A percentile compares a stretch with the other conserved stretches of the same genome.
Evolutionary conservation across 2,888 invertebrate species (phyloP).

Genomic region (Nebria salina): DNA sequence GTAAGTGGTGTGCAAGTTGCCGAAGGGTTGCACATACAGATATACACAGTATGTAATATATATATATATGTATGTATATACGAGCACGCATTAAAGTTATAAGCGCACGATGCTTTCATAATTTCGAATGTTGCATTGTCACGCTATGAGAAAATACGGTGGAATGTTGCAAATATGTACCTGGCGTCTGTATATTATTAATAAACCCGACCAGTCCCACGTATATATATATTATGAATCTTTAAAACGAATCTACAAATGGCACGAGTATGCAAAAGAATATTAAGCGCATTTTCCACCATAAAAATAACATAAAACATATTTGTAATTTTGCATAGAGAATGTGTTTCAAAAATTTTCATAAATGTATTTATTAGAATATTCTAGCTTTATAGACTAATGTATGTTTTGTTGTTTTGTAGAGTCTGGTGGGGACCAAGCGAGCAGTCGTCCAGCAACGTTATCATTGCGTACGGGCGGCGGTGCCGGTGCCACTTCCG

Average conservation of each 20-base stretch:
- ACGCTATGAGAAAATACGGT: conserved; percentile 46
- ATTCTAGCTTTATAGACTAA: too few relatives aligned
- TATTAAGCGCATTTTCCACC: not conserved
- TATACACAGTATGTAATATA: not conserved
- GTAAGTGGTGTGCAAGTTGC: conserved; percentile 2
- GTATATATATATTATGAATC: too few relatives aligned
- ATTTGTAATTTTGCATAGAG: too few relatives aligned
- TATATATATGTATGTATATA: not conserved
- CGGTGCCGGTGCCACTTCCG: conserved; percentile 51
- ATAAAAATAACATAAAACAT: too few relatives aligned
- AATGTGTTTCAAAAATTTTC: too few relatives aligned
- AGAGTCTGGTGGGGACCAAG: conserved; percentile 62
- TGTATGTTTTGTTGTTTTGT: conserved; percentile 49
- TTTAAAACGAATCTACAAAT: conserved; percentile 1
- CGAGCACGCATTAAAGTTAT: conserved; percentile 8
- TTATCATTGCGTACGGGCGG: conserved; percentile 51
- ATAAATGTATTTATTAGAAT: too few relatives aligned
- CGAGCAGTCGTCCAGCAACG: conserved; percentile 52
- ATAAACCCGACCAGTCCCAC: too few relatives aligned
- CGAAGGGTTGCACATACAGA: not conserved
- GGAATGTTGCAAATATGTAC: conserved; percentile 19
- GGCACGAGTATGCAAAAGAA: not conserved
- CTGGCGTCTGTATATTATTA: too few relatives aligned
- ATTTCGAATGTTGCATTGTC: conserved; percentile 32
- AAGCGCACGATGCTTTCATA: conserved; percentile 17